Conservation (phyloP, 2,797 vertebrate genomes). For the Danio albolineatus region DNA sequence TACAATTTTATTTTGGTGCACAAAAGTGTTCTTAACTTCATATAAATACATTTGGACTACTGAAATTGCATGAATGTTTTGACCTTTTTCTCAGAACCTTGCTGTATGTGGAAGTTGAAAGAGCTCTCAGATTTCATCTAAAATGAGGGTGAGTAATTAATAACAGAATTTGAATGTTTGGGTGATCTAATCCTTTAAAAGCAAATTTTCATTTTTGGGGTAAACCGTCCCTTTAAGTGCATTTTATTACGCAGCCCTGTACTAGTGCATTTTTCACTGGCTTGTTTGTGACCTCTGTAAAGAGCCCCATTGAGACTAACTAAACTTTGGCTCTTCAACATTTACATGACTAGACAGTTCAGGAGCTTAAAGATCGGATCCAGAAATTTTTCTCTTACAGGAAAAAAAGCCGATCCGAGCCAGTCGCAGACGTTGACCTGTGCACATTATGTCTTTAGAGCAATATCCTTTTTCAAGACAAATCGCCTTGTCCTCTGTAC, state of each 20-base stretch:
- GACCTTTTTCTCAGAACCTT: too few relatives aligned
- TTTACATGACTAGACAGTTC: slow-evolving; percentile 11
- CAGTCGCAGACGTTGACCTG: neutral
- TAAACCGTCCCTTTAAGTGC: too few relatives aligned
- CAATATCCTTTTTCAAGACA: slow-evolving; percentile 55
- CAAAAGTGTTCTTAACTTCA: too few relatives aligned
- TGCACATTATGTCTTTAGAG: slow-evolving; percentile 32
- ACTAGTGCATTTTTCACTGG: neutral
- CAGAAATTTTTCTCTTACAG: slow-evolving; percentile 22
- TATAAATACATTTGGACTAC: too few relatives aligned
- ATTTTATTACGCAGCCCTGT: neutral
- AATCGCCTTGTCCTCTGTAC: slow-evolving; percentile 45
- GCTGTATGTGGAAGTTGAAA: too few relatives aligned
- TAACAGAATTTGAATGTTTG: too few relatives aligned
- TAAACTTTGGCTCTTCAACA: slow-evolving; percentile 28
- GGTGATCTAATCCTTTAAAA: too few relatives aligned
- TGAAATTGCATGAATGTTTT: too few relatives aligned
- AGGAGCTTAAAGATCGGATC: slow-evolving; percentile 26
- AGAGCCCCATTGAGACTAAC: slow-evolving; percentile 21
- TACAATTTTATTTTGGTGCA: too few relatives aligned
- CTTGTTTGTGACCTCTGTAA: neutral
- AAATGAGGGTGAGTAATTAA: too few relatives aligned
- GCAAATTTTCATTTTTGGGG: too few relatives aligned
- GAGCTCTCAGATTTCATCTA: too few relatives aligned
- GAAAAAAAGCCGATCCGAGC: slow-evolving; percentile 10